These are phyloP conservation scores for Orgyia antiqua DNA, from an alignment of 2,888 invertebrate genomes.

Conservation along the genomic window DNA sequence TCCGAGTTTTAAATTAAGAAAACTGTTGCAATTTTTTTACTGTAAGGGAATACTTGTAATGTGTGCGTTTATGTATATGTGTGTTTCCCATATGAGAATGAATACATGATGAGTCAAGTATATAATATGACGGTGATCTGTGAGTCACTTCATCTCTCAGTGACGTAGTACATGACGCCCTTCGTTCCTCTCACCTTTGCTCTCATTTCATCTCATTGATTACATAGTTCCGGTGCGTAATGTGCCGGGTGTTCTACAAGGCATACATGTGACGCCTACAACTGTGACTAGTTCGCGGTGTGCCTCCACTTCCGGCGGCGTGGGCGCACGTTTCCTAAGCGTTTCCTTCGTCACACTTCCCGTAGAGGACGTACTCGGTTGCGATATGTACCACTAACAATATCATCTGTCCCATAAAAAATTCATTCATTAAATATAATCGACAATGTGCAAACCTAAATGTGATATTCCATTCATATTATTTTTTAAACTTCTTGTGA, in stretches of 20 bases:
- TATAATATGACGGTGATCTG: no score
- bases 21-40: no score
- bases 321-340: constrained; percentile 64
- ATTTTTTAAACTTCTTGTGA: no score
- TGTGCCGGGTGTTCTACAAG: constrained; percentile 12
- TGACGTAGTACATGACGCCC: constrained; percentile 48
- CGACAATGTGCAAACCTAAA: no score
- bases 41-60: no score
- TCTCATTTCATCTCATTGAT: constrained; percentile 38
- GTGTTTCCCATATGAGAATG: constrained; percentile 35
- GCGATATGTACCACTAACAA: constrained; percentile 24
- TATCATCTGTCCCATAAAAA: constrained; percentile 27
- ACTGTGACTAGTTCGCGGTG: constrained; percentile 28
- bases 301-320: constrained; percentile 63
- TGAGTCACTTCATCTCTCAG: no score
- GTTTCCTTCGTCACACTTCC: constrained; percentile 61
- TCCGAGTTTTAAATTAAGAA: no score
- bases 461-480: no score
- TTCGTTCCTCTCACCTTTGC: constrained; percentile 45
- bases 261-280: constrained; percentile 39
- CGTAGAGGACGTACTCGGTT: constrained; percentile 33
- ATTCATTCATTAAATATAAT: constrained; percentile 26
- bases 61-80: constrained; percentile 18
- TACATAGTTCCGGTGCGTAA: constrained; percentile 30
- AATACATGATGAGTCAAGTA: constrained; percentile 58